A percentile compares a stretch with the other conserved stretches of the same genome.
Evolutionary conservation across 2,797 vertebrate species (phyloP).

Genomic region (Sebastolobus alascanus): DNA sequence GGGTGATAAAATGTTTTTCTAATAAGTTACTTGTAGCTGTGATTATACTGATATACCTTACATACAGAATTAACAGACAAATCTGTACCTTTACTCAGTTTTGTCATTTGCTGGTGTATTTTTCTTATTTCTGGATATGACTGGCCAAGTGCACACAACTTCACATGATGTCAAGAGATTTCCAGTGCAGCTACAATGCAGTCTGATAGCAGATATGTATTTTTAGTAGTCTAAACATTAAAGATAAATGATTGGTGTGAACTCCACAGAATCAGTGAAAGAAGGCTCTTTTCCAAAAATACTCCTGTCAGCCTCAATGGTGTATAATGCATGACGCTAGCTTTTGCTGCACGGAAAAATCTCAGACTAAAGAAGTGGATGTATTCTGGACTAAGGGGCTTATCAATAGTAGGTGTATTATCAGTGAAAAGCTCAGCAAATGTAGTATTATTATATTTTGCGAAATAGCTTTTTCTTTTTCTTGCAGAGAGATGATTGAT

Average conservation of each 20-base stretch:
- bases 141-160: background rate
- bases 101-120: background rate
- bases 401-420: background rate
- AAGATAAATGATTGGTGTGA: slow-evolving; percentile 25
- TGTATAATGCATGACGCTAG: background rate
- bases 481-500: background rate
- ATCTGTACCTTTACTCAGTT: background rate
- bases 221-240: slow-evolving; percentile 6
- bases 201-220: background rate
- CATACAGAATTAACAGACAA: background rate
- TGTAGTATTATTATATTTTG: background rate
- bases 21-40: background rate
- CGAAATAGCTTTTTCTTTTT: background rate
- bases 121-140: background rate
- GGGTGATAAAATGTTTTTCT: background rate
- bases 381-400: background rate
- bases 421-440: background rate
- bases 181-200: background rate
- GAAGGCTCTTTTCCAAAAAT: slow-evolving; percentile 9
- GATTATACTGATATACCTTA: background rate
- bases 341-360: background rate
- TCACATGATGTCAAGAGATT: background rate
- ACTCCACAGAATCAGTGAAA: background rate
- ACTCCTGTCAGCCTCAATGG: background rate
- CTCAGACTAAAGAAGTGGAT: background rate